These are phyloP conservation scores for Agelastica alni DNA, from an alignment of 2,888 invertebrate species.

Conservation along the genomic window DNA sequence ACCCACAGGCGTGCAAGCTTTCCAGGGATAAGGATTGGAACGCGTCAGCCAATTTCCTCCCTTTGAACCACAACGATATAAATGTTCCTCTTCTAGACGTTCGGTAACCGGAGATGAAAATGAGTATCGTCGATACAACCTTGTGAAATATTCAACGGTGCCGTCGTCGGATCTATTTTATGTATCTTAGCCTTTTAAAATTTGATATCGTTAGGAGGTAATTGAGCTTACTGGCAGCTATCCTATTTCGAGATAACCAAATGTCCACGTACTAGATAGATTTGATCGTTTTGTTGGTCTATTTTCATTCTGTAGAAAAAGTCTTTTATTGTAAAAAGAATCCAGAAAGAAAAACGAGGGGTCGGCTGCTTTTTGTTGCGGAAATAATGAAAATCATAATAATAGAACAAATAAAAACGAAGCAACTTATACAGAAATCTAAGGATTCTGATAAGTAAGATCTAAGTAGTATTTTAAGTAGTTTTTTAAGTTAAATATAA, in stretches of 20 bases:
- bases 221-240: neutral
- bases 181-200: neutral
- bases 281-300: no score
- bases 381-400: no score
- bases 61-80: conserved; percentile 30
- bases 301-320: no score
- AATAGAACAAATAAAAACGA: no score
- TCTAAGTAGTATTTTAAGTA: no score
- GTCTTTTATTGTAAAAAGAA: no score
- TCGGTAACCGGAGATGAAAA: conserved; percentile 35
- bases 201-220: neutral
- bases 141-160: conserved; percentile 25
- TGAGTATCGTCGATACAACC: conserved; percentile 26
- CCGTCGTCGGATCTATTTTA: conserved; percentile 4
- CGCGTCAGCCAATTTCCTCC: conserved; percentile 32
- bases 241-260: neutral
- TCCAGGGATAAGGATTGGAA: conserved; percentile 23
- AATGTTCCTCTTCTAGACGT: conserved; percentile 32
- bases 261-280: no score
- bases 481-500: no score
- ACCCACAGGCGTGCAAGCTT: conserved; percentile 15
- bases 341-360: no score
- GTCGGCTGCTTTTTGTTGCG: no score
- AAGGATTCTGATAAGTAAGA: no score
- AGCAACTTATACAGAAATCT: no score